These are phyloP conservation scores for Thymelicus sylvestris DNA, from an alignment of 2,888 invertebrate genomes.

Conservation along the genomic window DNA sequence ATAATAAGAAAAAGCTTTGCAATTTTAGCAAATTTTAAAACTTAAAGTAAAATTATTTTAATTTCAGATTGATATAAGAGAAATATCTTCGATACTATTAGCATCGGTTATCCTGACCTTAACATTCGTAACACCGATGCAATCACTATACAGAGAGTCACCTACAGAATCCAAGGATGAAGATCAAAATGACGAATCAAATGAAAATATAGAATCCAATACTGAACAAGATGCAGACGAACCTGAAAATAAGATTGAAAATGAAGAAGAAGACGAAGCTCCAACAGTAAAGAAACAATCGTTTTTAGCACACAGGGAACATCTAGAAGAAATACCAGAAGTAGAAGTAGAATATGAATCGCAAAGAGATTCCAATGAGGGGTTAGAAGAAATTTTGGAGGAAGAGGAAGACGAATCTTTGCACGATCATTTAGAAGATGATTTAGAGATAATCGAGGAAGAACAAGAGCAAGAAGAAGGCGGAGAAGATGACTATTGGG, in stretches of 20 bases:
- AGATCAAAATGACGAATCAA: conserved; percentile 38
- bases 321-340: conserved; percentile 78
- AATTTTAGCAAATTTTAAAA: neutral
- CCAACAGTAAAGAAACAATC: conserved; percentile 57
- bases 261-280: conserved; percentile 51
- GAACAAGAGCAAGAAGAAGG: conserved; percentile 52
- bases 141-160: conserved; percentile 62
- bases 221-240: conserved; percentile 40
- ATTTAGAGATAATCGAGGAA: conserved; percentile 71
- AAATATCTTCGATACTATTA: conserved; percentile 80
- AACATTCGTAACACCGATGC: conserved; percentile 88
- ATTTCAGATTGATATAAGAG: conserved; percentile 63
- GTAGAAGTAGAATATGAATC: conserved; percentile 72
- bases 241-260: conserved; percentile 47
- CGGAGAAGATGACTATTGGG: conserved; percentile 68
- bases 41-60: neutral
- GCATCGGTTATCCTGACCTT: conserved; percentile 84
- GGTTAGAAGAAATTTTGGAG: conserved; percentile 73
- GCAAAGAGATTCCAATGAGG: conserved; percentile 66
- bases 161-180: conserved; percentile 51
- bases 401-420: conserved; percentile 69
- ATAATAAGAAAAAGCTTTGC: no score
- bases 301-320: conserved; percentile 73
- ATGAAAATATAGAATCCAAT: conserved; percentile 43
- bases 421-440: conserved; percentile 56